Evolutionary conservation across 2,797 vertebrate species (phyloP), one percentile per base, ranked within the genome.

Genomic region (Onychomys arenicola): DNA sequence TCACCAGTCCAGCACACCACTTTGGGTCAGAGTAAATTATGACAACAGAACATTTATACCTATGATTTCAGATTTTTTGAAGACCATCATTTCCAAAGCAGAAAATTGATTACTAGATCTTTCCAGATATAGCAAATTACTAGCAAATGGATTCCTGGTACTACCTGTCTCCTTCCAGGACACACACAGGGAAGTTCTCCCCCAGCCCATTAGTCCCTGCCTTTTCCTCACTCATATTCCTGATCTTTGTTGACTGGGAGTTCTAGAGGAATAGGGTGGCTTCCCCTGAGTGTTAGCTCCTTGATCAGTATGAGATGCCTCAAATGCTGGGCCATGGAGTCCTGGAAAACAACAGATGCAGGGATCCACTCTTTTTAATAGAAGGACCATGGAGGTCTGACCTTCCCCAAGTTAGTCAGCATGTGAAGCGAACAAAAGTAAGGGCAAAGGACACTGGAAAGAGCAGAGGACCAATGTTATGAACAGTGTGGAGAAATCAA

Each of bases 21-120:
- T 87, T 61, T 34, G 73, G 27, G 88, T 85, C 46, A 82, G 95
- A 90, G 49, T 93, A 90, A 91, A 71, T 92, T 40, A 85, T 49
- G 40, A 93, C 67, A 84, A 71, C 19, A 93, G 49, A 78, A 69
- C 21, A 34, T 25, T 65, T 71, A 90, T 81, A 92, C 43, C 27
- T 83, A n/a, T 2, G 32, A 67, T 88, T 84, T 93, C 43, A 43
- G 69, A 71, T 32, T 86, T 89, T 94, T 92, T 49, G 8, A 37
- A 75, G 61, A 67, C 37, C 89, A 65, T 69, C 82, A 93, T 77
- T 65, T 63, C 23, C 75, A 90, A 92, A 92, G 65, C 85, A 90
- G 29, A 84, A 94, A 95, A 76, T 61, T 40, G 59, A 73, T 85
- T 34, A 37, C 23, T 67, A 40, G 78, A 34, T 25, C 71, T 96